Evolutionary conservation across 2,888 invertebrate species (phyloP).

Genomic region (Lypha dubia): DNA sequence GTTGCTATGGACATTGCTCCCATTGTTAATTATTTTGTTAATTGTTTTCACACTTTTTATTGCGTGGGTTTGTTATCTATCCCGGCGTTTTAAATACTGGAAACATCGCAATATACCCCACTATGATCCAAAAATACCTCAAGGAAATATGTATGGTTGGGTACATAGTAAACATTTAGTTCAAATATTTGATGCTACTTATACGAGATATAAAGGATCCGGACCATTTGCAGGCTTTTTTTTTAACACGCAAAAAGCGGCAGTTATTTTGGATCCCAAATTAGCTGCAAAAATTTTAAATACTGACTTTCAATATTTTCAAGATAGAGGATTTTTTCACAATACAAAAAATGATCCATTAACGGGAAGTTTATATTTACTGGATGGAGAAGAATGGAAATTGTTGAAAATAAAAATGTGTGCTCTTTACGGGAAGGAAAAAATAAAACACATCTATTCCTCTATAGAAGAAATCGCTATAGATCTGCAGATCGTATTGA

Average conservation of each 20-base stretch:
- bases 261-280: background rate
- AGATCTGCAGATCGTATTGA: conserved; percentile 71
- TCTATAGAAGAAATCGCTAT: conserved; percentile 76
- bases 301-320: conserved; percentile 75
- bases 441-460: conserved; percentile 84
- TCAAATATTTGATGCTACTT: background rate
- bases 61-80: background rate
- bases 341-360: conserved; percentile 82
- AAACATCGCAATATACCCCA: background rate
- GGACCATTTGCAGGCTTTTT: background rate
- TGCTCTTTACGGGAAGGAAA: conserved; percentile 84
- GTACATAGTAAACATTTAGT: background rate
- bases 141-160: background rate
- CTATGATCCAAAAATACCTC: background rate
- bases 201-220: background rate
- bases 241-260: conserved; percentile 7
- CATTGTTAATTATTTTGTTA: too few species aligned
- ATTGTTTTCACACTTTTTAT: too few species aligned
- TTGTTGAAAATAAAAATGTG: conserved; percentile 82
- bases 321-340: conserved; percentile 73
- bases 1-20: too few species aligned
- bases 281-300: conserved; percentile 67
- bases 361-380: conserved; percentile 78
- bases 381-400: conserved; percentile 82
- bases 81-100: background rate